phyloP scores from a whole-genome alignment of 2,797 vertebrate genomes.

The Halcyon leucocephala region DNA sequence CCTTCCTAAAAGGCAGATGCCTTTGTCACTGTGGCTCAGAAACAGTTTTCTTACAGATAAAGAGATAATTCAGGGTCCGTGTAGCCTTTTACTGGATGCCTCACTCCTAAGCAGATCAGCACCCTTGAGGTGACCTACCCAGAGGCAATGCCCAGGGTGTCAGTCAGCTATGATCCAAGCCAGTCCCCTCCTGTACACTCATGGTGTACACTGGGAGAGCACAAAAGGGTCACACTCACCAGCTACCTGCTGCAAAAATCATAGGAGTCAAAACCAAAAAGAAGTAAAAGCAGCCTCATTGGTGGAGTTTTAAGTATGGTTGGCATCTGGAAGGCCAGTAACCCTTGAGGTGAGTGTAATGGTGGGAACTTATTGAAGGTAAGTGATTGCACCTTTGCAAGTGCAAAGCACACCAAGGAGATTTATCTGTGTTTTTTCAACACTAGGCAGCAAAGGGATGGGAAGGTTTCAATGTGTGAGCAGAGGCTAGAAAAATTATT shows the following conservation, averaged over 20 bases:
- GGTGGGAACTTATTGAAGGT: background rate
- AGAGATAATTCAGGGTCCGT: background rate
- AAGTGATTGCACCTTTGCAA: background rate
- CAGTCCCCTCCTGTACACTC: rapidly evolving
- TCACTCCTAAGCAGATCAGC: background rate
- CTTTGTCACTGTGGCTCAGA: background rate
- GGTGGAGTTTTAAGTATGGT: background rate
- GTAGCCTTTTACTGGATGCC: background rate
- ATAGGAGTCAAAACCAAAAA: background rate
- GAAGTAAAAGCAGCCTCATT: background rate
- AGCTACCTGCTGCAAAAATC: background rate
- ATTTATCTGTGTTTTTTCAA: slow-evolving; percentile 4
- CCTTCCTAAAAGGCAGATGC: background rate
- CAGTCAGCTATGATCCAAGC: background rate
- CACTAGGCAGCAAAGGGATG: background rate
- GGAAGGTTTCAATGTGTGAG: background rate
- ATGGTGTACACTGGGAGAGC: background rate
- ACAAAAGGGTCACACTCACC: background rate
- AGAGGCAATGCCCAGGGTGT: background rate
- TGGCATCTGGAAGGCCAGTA: background rate
- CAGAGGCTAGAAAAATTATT: slow-evolving; percentile 15
- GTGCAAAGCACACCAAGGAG: background rate
- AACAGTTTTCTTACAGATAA: background rate
- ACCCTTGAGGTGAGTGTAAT: background rate
- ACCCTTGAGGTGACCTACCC: background rate